Base-by-base conservation (phyloP, 2,113 vertebrate species). In the Sturnira hondurensis region DNA sequence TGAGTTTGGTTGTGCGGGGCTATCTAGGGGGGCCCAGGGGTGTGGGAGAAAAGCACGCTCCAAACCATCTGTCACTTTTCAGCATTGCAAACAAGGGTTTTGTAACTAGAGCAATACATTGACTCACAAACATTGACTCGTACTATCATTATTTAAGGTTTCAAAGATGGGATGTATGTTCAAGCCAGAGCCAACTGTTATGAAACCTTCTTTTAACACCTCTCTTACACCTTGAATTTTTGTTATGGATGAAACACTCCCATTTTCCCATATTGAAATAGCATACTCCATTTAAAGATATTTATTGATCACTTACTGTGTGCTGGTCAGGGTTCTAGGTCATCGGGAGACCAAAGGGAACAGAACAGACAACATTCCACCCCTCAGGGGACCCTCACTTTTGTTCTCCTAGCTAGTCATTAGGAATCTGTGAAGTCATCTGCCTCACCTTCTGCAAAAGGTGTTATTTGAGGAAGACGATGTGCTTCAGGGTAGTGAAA, bases 61-160 rank as follows among this genome's bases (percentile, higher is more conserved):
- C 52, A 90, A n/a, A 76, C 36, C 16, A 4, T 36, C n/a, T 41
- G 1, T 41, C 0, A 50, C 1, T 78, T 58, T 83, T 92, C 24
- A 54, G 45, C 19, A 3, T 11, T 5, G 4, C 13, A 17, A 17
- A 28, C 4, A 11, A 91, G 31, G 50, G 36, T 83, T 97, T 89
- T 50, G 33, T 78, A 85, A 88, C 22, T 54, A 86, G 92, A 71
- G 7, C 67, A 88, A 38, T 11, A 45, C 11, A 41, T 2, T 67
- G 8, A 47, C 65, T 61, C 50, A 86, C 4, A 74, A 74, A 89
- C 31, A 70, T 22, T 81, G 33, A 92, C 33, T 76, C 6, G n/a
- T 63, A n/a, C 8, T 70, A 7, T 93, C 83, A 67, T 94, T 84
- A 77, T 91, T 91, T 95, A 76, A 17, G 43, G 80, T 81, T 95